Conservation (phyloP, 2,888 invertebrate species). For the Xestoiulus laeticollis region DNA sequence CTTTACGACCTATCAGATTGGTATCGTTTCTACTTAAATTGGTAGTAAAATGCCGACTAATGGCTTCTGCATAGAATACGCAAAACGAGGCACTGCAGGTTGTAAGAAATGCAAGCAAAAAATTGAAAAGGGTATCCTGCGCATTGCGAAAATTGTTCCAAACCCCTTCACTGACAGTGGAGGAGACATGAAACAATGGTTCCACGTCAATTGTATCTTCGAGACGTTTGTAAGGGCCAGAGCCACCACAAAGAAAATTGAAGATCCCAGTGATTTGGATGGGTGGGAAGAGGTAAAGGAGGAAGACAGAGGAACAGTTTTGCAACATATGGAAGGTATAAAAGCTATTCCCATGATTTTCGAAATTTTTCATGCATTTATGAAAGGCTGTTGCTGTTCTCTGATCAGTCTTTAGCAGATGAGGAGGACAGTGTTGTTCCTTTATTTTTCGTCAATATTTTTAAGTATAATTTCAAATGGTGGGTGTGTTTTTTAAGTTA, state of each 20-base stretch:
- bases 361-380: background rate
- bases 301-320: conserved; percentile 74
- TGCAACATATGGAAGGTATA: conserved; percentile 71
- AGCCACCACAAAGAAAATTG: conserved; percentile 82
- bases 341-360: background rate
- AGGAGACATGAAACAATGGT: conserved; percentile 85
- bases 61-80: conserved; percentile 74
- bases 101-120: conserved; percentile 89
- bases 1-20: background rate
- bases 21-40: background rate
- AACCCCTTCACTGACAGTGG: conserved; percentile 80
- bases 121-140: conserved; percentile 75
- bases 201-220: conserved; percentile 82
- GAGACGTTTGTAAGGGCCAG: conserved; percentile 81
- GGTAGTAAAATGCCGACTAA: conserved; percentile 63
- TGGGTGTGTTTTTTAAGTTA: background rate
- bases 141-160: conserved; percentile 79
- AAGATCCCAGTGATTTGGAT: conserved; percentile 79
- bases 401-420: no score
- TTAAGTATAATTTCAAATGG: background rate
- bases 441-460: no score
- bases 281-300: conserved; percentile 76
- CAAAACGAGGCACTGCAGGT: conserved; percentile 80
- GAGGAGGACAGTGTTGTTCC: background rate
- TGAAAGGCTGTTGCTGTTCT: background rate